These are phyloP conservation scores for Thecocarcelia acutangulata DNA, from an alignment of 2,888 invertebrate species.

Conservation along the genomic window DNA sequence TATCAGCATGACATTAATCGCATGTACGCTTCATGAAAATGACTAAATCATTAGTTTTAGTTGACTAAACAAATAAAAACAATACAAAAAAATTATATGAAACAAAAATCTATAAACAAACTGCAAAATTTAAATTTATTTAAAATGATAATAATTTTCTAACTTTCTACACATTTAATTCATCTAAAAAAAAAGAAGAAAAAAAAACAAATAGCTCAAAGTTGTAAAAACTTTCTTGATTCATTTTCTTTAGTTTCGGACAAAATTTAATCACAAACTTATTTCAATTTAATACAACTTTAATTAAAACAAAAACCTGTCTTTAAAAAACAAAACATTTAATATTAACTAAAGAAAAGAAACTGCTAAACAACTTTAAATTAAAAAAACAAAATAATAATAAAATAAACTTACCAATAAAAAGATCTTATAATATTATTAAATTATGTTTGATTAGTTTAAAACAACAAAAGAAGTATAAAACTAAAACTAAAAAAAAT, in stretches of 20 bases:
- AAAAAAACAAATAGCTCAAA: no score
- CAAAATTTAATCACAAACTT: conserved; percentile 39
- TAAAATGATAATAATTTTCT: background rate
- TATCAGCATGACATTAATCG: conserved; percentile 95
- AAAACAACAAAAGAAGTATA: conserved; percentile 10
- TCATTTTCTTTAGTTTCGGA: conserved; percentile 7
- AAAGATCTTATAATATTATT: conserved; percentile 9
- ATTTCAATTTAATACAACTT: background rate
- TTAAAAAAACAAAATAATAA: conserved; percentile 6
- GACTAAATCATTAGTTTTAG: conserved; percentile 73
- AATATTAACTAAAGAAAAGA: background rate
- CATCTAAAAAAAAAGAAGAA: no score
- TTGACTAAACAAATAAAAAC: conserved; percentile 49
- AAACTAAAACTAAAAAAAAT: conserved; percentile 1
- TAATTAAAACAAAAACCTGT: background rate
- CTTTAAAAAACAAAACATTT: background rate
- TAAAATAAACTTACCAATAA: conserved; percentile 20
- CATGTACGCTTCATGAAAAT: conserved; percentile 95
- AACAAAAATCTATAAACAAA: conserved; percentile 43
- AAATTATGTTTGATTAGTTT: conserved; percentile 22
- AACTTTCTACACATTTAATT: no score
- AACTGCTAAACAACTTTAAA: conserved; percentile 20
- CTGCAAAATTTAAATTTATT: conserved; percentile 22
- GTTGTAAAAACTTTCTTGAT: background rate
- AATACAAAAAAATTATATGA: conserved; percentile 8